Conservation (phyloP, 2,888 invertebrate species). For the Capitulum mitella region DNA sequence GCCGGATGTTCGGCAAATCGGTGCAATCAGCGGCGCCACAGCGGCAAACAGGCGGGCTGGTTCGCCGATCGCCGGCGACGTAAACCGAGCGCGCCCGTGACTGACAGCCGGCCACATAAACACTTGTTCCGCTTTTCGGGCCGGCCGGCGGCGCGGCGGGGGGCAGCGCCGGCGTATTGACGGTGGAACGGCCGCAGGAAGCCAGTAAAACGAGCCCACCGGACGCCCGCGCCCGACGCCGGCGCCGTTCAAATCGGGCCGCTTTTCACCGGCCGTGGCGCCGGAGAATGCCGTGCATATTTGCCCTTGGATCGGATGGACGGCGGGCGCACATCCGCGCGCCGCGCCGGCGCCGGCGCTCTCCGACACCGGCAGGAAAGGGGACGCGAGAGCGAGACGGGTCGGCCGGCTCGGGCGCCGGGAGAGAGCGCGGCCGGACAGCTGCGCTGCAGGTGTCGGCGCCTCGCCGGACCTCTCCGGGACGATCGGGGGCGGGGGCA, state of each 20-base stretch:
- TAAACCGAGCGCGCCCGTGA: not conserved
- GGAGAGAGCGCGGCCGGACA: not conserved
- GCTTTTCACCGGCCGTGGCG: constrained; percentile 1
- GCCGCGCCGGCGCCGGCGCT: not conserved
- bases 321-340: not conserved
- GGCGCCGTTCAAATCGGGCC: not conserved
- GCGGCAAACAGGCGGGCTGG: not conserved
- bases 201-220: not conserved
- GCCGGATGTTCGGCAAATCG: not conserved
- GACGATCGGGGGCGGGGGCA: not conserved
- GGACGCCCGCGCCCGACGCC: not conserved
- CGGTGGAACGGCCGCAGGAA: not conserved
- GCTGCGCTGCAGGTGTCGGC: not conserved
- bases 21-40: not conserved
- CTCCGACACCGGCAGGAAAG: not conserved
- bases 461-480: not conserved
- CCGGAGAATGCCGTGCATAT: not conserved
- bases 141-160: not conserved
- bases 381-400: not conserved
- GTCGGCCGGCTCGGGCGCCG: not conserved
- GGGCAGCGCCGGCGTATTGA: not conserved
- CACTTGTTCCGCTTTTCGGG: not conserved
- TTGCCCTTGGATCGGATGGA: not conserved
- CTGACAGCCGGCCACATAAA: not conserved
- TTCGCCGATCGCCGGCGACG: not conserved